Evolutionary conservation across 2,888 invertebrate genomes (phyloP), one percentile per base, ranked within the genome.

Genomic region (Cerastis leucographa): DNA sequence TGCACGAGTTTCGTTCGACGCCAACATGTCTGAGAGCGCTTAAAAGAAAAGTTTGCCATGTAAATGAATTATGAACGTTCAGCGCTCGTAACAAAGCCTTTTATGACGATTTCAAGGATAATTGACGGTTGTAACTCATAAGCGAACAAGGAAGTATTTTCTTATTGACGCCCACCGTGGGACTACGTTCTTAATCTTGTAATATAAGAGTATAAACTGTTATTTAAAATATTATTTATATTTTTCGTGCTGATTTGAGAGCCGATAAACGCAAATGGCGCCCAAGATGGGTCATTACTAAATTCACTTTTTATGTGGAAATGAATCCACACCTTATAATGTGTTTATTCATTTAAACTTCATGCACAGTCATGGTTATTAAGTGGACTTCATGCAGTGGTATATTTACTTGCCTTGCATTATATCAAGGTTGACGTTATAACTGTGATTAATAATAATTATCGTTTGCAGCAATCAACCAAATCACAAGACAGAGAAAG

Each of bases 21-120:
- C 86, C 89, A 67, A 70, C 49, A 69, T 78, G 88, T 86, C 87
- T 87, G 77, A 69, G 67, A 65, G 69, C 46, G 77, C 56, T 75
- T 66, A 69, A 84, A 71, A 71, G 70, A 78, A 75, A 84, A 76
- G 25, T 77, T 76, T 68, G 44, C 74, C 66, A 73, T 70, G 44
- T 75, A 59, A 75, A 78, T 80, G 56, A 74, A 80, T 78, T 74
- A 79, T 80, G 67, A 80, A 73, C 70, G 74, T 71, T 76, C 49
- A 51, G 56, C 35, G 22, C 11, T 77, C n/a, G 70, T 64, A 80
- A 42, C 42, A 76, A 78, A 69, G 78, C 17, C 22, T 78, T 80
- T 76, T 82, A 82, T 68, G 22, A 35, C 44, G 29, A 76, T 68
- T 70, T 78, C 71, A 71, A 82, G 72, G 64, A 74, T 65, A 68